Conservation (phyloP, 2,113 vertebrate species). For the Rattus norvegicus region GRCr8 NC_086039.1:68169501-68170000, state of each 20-base stretch:
- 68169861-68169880: background rate
- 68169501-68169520: background rate
- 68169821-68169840: background rate
- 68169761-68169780: background rate
- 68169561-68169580: background rate
- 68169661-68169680: background rate
- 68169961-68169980: background rate
- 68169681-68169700: background rate
- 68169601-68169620: slow-evolving; percentile 15
- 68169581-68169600: background rate
- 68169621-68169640: background rate
- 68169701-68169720: background rate
- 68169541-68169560: background rate
- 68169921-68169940: background rate
- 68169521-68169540: background rate
- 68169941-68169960: slow-evolving; percentile 8
- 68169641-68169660: background rate
- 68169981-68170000: background rate
- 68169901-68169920: background rate
- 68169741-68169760: background rate
- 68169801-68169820: slow-evolving; percentile 19
- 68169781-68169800: background rate
- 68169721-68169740: background rate
- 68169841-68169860: slow-evolving; percentile 16
- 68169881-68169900: slow-evolving; percentile 29